Evolutionary conservation across 2,113 vertebrate species (phyloP).

Genomic region (Manacus vitellinus): DNA sequence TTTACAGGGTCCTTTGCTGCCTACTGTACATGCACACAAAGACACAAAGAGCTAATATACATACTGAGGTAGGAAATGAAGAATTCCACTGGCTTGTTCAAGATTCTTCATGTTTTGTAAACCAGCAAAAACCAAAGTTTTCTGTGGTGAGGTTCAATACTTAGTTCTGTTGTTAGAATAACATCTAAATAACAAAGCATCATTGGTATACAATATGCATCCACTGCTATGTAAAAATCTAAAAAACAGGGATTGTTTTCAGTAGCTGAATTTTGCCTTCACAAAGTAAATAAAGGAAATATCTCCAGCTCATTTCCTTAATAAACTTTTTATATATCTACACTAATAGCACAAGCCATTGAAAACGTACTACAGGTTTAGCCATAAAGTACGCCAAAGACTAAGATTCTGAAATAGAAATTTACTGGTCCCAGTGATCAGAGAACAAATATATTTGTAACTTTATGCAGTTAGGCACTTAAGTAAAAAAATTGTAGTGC

Average conservation of each 20-base stretch:
- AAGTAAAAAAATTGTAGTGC: background rate
- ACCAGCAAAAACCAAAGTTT: constrained; percentile 62
- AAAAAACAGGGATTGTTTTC: background rate
- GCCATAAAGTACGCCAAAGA: background rate
- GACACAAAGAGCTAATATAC: constrained; percentile 61
- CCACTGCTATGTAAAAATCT: background rate
- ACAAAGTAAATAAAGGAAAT: background rate
- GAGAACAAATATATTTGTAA: background rate
- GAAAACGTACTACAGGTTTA: constrained; percentile 7
- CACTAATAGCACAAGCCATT: constrained; percentile 2
- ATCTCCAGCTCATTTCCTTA: constrained; percentile 9
- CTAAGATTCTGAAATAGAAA: constrained; percentile 23
- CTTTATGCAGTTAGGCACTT: background rate
- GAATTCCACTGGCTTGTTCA: constrained; percentile 74
- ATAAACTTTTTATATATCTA: background rate
- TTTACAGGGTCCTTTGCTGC: constrained; percentile 66
- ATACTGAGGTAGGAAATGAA: constrained; percentile 80
- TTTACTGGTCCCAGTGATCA: constrained; percentile 60
- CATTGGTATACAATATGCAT: background rate
- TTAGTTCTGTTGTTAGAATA: constrained; percentile 57
- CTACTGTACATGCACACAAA: constrained; percentile 55
- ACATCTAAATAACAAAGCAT: constrained; percentile 13
- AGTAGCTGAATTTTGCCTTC: constrained; percentile 9
- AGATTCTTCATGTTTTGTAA: constrained; percentile 74
- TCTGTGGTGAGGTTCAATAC: constrained; percentile 64